Base-by-base conservation (phyloP, 2,888 invertebrate species). In the Apeira syringaria region DNA sequence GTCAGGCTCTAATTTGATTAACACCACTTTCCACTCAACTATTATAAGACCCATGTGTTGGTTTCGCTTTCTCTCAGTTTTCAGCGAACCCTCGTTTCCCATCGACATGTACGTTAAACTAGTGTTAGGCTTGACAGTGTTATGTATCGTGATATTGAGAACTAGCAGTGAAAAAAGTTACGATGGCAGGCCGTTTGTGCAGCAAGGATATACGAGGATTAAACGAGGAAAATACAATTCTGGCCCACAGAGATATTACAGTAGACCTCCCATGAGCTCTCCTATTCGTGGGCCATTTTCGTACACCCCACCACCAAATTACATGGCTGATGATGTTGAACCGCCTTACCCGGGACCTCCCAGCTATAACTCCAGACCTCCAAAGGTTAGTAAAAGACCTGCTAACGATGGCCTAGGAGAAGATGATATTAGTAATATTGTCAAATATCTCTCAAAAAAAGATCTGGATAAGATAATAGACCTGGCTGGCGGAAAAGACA, bases 401-500 rank as follows among this genome's bases (percentile, higher is more conserved):
- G 58, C 47, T 52, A 74, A 64, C 38, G 74, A 76, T 7, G 77
- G 75, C 22, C 68, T 87, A 50, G 74, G 68, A 11, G 82, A 83
- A 6, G 79, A 82, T 35, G 85, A 88, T 31, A 64, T 88, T 18
- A 74, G 66, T 45, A 87, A 84, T 33, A 51, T 89, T 20, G 61
- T 84, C 10, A 82, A 81, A 65, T 68, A 83, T 56, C 62, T 89
- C 26, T 79, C 85, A 2, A 80, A 85, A 61, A 73, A 83, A 51
- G 87, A 89, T 53, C 49, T 88, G 42, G 76, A 84, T 54, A 84
- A 78, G 51, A 73, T 89, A 12, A 52, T 88, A 3, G 76, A 84
- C 40, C 66, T 74, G 1, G 77, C 86, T 3, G 65, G 64, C 5
- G 71, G 64, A 5, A 70, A 64, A 31, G 64, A 68, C 6, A 65